Conservation (phyloP, 2,797 vertebrate species). For the Enteromius thamalakanensis region DNA sequence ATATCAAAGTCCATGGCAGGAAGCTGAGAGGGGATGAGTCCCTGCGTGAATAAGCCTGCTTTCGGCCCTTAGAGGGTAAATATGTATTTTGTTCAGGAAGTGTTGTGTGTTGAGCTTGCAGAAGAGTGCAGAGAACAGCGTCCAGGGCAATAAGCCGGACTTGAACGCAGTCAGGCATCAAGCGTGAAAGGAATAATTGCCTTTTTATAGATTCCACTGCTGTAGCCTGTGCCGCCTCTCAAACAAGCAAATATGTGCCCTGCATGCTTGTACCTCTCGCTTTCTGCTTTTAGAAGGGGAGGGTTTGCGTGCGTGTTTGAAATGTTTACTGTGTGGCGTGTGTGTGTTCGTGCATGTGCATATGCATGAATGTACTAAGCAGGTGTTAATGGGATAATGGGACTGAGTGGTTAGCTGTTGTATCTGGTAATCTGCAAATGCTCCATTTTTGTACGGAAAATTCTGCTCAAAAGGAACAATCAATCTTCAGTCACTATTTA, state of each 20-base stretch:
- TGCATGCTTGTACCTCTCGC: slow-evolving; percentile 57
- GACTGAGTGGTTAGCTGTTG: background rate
- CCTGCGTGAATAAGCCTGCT: slow-evolving; percentile 53
- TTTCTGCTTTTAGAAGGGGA: background rate
- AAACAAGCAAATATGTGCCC: slow-evolving; percentile 64
- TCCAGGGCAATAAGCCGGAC: slow-evolving; percentile 59
- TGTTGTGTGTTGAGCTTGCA: slow-evolving; percentile 44
- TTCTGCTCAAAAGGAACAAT: background rate
- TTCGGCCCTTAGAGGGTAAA: slow-evolving; percentile 50
- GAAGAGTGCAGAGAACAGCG: slow-evolving; percentile 58
- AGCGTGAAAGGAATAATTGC: slow-evolving; percentile 68
- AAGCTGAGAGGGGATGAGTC: slow-evolving; percentile 59
- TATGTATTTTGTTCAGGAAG: slow-evolving; percentile 56
- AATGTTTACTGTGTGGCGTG: slow-evolving; percentile 39
- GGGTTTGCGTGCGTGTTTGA: slow-evolving; percentile 43
- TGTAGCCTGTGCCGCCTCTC: slow-evolving; percentile 56
- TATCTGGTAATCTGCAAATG: background rate
- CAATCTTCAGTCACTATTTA: background rate
- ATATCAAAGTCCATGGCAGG: slow-evolving; percentile 44
- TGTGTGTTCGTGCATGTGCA: background rate
- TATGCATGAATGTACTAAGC: slow-evolving; percentile 7
- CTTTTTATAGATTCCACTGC: slow-evolving; percentile 65
- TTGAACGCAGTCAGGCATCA: slow-evolving; percentile 61
- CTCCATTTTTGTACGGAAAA: background rate
- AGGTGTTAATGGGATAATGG: slow-evolving; percentile 14